Evolutionary conservation across 2,888 invertebrate species (phyloP).

Genomic region (Conops quadrifasciatus): DNA sequence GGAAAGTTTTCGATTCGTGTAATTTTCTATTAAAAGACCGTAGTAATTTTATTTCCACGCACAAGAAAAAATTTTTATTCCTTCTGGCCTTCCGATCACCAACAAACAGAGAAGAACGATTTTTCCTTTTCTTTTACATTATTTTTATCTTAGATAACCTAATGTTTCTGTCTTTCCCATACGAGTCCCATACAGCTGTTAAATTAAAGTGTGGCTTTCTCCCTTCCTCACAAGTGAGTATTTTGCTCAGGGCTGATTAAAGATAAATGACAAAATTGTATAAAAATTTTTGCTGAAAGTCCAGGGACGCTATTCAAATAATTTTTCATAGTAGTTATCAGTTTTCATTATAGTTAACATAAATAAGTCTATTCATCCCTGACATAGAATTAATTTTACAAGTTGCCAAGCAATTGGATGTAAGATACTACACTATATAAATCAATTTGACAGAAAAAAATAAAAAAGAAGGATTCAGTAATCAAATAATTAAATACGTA

Average conservation of each 20-base stretch:
- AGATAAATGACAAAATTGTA: too few relatives aligned
- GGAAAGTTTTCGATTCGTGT: not conserved
- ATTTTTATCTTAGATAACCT: not conserved
- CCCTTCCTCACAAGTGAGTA: not conserved
- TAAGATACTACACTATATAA: too few relatives aligned
- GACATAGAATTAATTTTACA: too few relatives aligned
- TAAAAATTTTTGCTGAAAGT: too few relatives aligned
- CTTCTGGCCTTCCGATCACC: conserved; percentile 42
- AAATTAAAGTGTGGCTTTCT: not conserved
- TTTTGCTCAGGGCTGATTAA: conserved; percentile 19
- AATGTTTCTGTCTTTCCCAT: not conserved
- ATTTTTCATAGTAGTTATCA: too few relatives aligned
- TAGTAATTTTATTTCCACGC: conserved; percentile 41
- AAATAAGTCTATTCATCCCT: too few relatives aligned
- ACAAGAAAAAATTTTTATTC: conserved; percentile 42
- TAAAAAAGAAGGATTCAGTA: too few relatives aligned
- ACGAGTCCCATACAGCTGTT: not conserved
- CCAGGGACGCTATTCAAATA: too few relatives aligned
- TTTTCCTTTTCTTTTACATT: conserved; percentile 16
- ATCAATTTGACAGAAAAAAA: too few relatives aligned
- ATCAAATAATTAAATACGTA: too few relatives aligned
- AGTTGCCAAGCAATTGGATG: too few relatives aligned
- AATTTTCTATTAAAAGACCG: conserved; percentile 38
- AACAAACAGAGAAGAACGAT: conserved; percentile 26
- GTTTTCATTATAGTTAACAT: too few relatives aligned